Evolutionary conservation across 2,888 invertebrate genomes (phyloP), one percentile per base, ranked within the genome.

Genomic region (Watsonalla binaria): DNA sequence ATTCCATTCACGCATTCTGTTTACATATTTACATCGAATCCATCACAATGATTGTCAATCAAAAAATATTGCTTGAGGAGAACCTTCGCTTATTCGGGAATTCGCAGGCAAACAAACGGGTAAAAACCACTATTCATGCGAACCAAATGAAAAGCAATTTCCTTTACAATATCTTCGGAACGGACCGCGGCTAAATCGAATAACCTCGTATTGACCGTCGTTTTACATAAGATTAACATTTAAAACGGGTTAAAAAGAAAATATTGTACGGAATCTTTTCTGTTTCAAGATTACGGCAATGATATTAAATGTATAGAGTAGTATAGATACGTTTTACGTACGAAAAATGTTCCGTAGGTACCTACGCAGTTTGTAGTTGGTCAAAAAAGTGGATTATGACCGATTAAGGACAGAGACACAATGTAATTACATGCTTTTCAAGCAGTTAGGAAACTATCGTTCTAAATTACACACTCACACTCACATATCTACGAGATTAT

Each of bases 141-240:
- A 62, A 63, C 71, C 66, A 60, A 70, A 70, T 71, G 67, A 75
- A 78, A 82, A 81, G 76, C 84, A 84, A 84, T 84, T 84, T 84
- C 82, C 82, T 74, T 74, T 66, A 71, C 72, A 82, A 82, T 82
- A 76, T 73, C 63, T 67, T 56, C 65, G 67, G 73, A 71, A 72
- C 65, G 54, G 57, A 56, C 52, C 54, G 59, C 58, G 63, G 60
- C 59, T 62, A 68, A 74, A 75, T 73, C 66, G 68, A 75, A 74
- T 74, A 74, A 61, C 68, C 62, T 62, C 65, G 65, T 72, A 72
- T 76, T 74, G 78, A 68, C 71, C 76, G 66, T 58, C 67, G 70
- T 58, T 76, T 76, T 76, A 63, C 70, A 70, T 73, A 64, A 68
- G 69, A 66, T 68, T 64, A 63, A 58, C 55, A 59, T 49, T 56